Conservation (phyloP, 1,140 invertebrate species). For the Ridgeia piscesae region DNA sequence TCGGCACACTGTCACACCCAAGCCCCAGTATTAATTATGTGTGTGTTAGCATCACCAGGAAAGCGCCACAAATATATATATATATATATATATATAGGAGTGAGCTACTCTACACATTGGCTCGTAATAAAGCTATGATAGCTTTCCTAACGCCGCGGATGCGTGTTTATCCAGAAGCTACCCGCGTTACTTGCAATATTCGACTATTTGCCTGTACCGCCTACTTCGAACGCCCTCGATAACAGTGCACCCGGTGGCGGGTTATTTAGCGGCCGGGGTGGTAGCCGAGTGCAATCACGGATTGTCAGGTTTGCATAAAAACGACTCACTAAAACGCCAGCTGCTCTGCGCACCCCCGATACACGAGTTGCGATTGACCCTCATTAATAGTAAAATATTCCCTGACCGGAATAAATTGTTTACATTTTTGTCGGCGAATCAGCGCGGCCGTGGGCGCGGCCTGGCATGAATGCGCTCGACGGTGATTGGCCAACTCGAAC, state of each 20-base stretch:
- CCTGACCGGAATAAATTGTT: neutral
- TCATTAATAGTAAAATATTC: constrained; percentile 2
- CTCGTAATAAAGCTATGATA: neutral
- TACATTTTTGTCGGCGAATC: neutral
- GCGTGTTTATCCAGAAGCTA: neutral
- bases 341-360: neutral
- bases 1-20: too few species aligned
- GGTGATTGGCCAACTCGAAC: neutral
- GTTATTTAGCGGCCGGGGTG: neutral
- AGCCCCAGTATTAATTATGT: neutral
- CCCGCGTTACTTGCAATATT: neutral
- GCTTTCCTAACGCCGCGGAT: neutral
- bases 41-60: neutral
- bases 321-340: neutral
- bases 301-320: constrained; percentile 1
- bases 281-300: neutral
- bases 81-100: neutral
- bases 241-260: neutral
- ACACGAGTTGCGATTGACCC: neutral
- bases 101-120: neutral
- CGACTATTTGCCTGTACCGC: neutral
- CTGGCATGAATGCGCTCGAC: neutral
- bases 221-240: neutral
- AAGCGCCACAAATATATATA: neutral
- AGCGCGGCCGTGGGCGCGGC: too few species aligned